Evolutionary conservation across 2,113 vertebrate genomes (phyloP), one percentile per base, ranked within the genome.

Genomic region (Heptranchias perlo): DNA sequence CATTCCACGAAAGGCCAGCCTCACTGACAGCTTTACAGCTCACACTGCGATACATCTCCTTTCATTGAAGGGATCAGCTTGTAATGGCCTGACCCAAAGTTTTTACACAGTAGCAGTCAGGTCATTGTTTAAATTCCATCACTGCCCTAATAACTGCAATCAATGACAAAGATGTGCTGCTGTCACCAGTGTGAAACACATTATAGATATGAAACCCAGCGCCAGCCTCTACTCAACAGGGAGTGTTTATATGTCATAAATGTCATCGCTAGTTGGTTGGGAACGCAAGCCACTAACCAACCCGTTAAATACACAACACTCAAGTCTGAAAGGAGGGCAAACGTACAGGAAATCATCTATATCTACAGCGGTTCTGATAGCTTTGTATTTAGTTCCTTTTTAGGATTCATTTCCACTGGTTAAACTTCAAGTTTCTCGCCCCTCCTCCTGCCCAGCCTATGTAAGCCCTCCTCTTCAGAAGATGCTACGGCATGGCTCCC

Each of bases 21-120:
- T 54, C 11, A 13, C 86, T 92, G 89, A 92, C 89, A 92, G 89
- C 52, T 92, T 92, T 92, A 92, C 54, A 92, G 89, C 52, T 92
- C 89, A 86, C 13, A 61, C 52, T 31, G 2, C 6, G 14, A 93
- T 4, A 49, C 86, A 89, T 8, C 25, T 64, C n/a, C 61, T 94
- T 64, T 39, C 61, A 94, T 44, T 64, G n/a, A 94, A 64, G 21
- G 91, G 21, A 94, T 39, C 91, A 44, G 61, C 91, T 65, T 64
- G 91, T 64, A 64, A 25, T 65, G 91, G 35, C 18, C 58, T 94
- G 91, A 65, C n/a, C 91, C 61, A 94, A 14, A 64, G 61, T 18
- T 92, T 64, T 94, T 44, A 23, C 61, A 64, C 39, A n/a, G 4
- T 39, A 64, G 61, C 61, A 23, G 35, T 14, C 61, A 94, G 35